Evolutionary conservation across 2,113 vertebrate genomes (phyloP).

Genomic region (Tachysurus vachellii): DNA sequence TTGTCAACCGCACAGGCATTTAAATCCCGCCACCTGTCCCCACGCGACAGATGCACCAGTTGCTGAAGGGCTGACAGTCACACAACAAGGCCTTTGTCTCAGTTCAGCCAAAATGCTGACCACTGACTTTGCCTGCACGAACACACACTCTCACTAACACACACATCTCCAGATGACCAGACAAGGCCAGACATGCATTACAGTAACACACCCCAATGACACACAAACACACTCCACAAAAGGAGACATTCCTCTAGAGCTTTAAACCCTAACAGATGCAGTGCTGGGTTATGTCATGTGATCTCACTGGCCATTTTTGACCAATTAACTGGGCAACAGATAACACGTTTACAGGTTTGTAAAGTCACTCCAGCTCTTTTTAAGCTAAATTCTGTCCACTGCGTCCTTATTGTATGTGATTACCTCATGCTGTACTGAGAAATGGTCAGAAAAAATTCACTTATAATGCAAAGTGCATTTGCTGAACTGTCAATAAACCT

Average conservation of each 20-base stretch:
- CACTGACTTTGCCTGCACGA: slow-evolving; percentile 39
- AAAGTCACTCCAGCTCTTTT: not conserved
- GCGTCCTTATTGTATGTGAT: not conserved
- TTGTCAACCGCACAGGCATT: slow-evolving; percentile 32
- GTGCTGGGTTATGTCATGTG: slow-evolving; percentile 24
- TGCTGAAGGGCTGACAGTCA: slow-evolving; percentile 59
- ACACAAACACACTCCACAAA: not conserved
- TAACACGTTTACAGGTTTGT: not conserved
- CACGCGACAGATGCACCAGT: slow-evolving; percentile 63
- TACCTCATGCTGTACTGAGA: not conserved
- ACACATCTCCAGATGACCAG: slow-evolving; percentile 42
- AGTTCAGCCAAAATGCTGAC: slow-evolving; percentile 59
- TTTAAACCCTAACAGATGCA: slow-evolving; percentile 29
- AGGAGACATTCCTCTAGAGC: slow-evolving; percentile 18
- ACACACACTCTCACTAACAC: slow-evolving; percentile 34
- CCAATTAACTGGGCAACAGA: not conserved
- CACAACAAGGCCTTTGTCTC: slow-evolving; percentile 63
- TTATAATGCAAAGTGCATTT: not conserved
- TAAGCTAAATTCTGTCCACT: not conserved
- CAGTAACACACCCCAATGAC: slow-evolving; percentile 9
- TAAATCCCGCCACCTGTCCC: slow-evolving; percentile 66
- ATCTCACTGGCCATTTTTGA: slow-evolving; percentile 1
- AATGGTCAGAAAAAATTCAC: not conserved
- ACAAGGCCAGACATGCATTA: slow-evolving; percentile 8
- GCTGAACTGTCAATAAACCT: not conserved